Evolutionary conservation across 1,140 invertebrate species (phyloP).

Genomic region (Coenobita brevimanus): DNA sequence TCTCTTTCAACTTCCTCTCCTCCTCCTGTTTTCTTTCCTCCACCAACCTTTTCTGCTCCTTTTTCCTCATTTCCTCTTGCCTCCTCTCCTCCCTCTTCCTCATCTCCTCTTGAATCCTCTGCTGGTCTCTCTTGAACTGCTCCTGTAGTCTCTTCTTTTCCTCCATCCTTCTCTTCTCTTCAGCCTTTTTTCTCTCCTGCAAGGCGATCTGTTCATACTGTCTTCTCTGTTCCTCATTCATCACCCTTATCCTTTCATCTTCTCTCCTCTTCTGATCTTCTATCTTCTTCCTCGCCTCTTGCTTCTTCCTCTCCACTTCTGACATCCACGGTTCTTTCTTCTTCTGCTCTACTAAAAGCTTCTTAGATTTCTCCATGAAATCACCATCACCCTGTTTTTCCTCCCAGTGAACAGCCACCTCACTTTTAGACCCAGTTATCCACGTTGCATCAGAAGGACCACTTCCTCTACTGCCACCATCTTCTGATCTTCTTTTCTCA

Average conservation of each 20-base stretch:
- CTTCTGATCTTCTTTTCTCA: conserved; percentile 25
- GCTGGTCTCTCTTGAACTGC: conserved; percentile 15
- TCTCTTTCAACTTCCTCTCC: background rate
- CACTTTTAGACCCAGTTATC: background rate
- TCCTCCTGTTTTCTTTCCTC: conserved; percentile 2
- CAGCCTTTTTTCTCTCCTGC: conserved; percentile 42
- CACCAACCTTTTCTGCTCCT: conserved; percentile 1
- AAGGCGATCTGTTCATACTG: conserved; percentile 38
- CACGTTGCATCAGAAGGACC: no score
- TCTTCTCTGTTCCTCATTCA: conserved; percentile 42
- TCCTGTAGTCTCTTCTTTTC: conserved; percentile 48
- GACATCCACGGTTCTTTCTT: conserved; percentile 25
- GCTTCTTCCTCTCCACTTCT: conserved; percentile 42
- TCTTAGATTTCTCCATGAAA: conserved; percentile 7
- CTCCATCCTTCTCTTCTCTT: conserved; percentile 39
- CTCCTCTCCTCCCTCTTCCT: conserved; percentile 9
- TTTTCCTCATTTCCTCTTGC: conserved; percentile 31
- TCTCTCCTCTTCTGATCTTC: conserved; percentile 36
- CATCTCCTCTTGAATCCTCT: conserved; percentile 26
- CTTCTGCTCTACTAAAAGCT: conserved; percentile 18
- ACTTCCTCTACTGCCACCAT: background rate
- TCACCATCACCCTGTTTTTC: background rate
- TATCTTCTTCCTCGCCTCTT: conserved; percentile 52
- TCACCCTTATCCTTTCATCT: conserved; percentile 5
- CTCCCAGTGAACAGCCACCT: background rate